Evolutionary conservation across 1,140 invertebrate genomes (phyloP).

Genomic region (Drosophila trapezifrons): DNA sequence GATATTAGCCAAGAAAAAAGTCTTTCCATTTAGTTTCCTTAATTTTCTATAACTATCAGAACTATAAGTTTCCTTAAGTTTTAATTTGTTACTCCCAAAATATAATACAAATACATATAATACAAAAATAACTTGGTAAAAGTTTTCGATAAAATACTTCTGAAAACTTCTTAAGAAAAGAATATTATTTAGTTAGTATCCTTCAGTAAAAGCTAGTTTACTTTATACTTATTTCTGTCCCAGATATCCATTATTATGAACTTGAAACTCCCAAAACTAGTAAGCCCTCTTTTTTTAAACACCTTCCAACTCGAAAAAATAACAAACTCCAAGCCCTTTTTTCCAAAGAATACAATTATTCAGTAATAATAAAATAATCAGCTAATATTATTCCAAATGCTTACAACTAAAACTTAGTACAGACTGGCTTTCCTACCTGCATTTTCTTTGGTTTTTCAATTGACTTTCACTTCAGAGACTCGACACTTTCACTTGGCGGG

Average conservation of each 20-base stretch:
- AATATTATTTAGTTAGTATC: background rate
- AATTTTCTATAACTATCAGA: no score
- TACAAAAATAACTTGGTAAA: background rate
- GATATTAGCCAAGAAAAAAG: background rate
- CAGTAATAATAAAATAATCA: background rate
- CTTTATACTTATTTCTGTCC: background rate
- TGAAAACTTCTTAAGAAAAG: background rate
- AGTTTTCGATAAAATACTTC: no score
- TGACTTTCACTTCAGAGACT: constrained; percentile 23
- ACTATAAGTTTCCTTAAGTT: background rate
- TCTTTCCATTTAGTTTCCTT: background rate
- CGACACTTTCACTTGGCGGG: constrained; percentile 36
- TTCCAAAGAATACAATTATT: no score
- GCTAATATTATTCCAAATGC: constrained; percentile 3
- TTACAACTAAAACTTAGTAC: background rate
- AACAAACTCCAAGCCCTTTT: no score
- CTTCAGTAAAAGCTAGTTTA: background rate
- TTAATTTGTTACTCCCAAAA: background rate
- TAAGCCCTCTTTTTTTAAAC: no score
- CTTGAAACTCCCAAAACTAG: background rate
- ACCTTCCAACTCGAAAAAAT: no score
- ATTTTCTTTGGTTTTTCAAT: constrained; percentile 20
- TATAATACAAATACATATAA: background rate
- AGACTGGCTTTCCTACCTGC: constrained; percentile 39
- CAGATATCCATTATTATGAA: background rate